These are phyloP conservation scores for Ictalurus punctatus DNA, from an alignment of 2,113 vertebrate genomes.

Conservation along the genomic window DNA sequence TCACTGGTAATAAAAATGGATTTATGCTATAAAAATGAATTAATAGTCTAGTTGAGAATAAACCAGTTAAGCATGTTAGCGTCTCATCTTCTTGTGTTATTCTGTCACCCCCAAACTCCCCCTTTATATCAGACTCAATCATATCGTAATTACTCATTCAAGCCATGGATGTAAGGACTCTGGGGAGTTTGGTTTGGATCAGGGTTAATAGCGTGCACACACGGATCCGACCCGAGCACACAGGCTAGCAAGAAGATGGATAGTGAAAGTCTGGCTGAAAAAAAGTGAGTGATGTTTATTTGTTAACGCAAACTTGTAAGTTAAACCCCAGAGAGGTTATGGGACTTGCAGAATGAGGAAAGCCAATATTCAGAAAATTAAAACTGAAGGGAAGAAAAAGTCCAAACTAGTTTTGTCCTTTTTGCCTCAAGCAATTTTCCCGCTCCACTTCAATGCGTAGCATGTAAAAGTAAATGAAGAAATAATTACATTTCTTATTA, in stretches of 20 bases:
- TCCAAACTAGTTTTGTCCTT: slow-evolving; percentile 7
- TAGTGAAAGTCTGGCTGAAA: too few species aligned
- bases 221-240: background rate
- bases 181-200: background rate
- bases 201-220: slow-evolving; percentile 17
- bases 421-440: slow-evolving; percentile 36
- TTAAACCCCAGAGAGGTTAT: background rate
- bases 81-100: slow-evolving; percentile 37
- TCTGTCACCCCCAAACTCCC: slow-evolving; percentile 57
- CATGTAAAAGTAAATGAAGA: slow-evolving; percentile 54
- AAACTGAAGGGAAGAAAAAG: background rate
- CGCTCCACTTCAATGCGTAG: slow-evolving; percentile 34
- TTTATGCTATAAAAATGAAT: slow-evolving; percentile 5
- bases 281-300: background rate
- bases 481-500: slow-evolving; percentile 59
- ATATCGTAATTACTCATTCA: slow-evolving; percentile 76
- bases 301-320: background rate
- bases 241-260: background rate
- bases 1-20: background rate
- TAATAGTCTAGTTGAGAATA: slow-evolving; percentile 9
- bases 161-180: slow-evolving; percentile 57
- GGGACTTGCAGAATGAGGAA: background rate
- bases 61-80: slow-evolving; percentile 54
- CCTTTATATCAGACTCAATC: slow-evolving; percentile 65
- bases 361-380: background rate